Evolutionary conservation across 2,888 invertebrate species (phyloP).

Genomic region (Chrysina gloriosa): DNA sequence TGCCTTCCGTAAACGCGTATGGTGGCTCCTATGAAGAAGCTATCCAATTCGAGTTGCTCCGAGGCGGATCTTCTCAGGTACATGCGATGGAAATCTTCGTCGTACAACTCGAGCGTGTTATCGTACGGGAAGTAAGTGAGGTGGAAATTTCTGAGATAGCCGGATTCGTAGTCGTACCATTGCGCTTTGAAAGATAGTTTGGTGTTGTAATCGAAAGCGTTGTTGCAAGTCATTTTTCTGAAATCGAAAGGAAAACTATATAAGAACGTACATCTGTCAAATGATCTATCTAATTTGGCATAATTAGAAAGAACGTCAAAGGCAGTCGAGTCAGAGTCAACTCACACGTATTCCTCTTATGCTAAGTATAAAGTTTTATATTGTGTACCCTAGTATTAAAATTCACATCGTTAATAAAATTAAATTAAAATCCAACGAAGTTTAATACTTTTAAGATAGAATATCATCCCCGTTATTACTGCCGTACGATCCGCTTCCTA

Average conservation of each 20-base stretch:
- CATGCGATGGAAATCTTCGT: conserved; percentile 58
- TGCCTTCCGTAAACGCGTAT: conserved; percentile 79
- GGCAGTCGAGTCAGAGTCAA: too few species aligned
- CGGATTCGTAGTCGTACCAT: conserved; percentile 88
- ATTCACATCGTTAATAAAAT: too few species aligned
- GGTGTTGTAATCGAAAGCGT: conserved; percentile 67
- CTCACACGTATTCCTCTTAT: too few species aligned
- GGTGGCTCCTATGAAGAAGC: conserved; percentile 80
- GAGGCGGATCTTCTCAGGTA: conserved; percentile 75
- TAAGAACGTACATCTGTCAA: too few species aligned
- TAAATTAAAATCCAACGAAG: too few species aligned
- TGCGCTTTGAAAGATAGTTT: conserved; percentile 78
- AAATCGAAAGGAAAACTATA: conserved; percentile 16
- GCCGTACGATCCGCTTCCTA: too few species aligned
- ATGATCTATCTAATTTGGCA: conserved; percentile 14
- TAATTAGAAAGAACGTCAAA: background rate
- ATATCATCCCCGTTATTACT: too few species aligned
- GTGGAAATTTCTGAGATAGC: conserved; percentile 78
- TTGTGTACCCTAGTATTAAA: too few species aligned
- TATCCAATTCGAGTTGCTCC: conserved; percentile 72
- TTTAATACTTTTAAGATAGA: too few species aligned
- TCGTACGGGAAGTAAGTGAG: conserved; percentile 83
- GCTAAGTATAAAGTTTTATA: too few species aligned
- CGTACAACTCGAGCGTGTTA: conserved; percentile 79
- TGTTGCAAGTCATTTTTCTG: conserved; percentile 38